Base-by-base conservation (phyloP, 2,888 invertebrate species). In the Rhyacophila evoluta region DNA sequence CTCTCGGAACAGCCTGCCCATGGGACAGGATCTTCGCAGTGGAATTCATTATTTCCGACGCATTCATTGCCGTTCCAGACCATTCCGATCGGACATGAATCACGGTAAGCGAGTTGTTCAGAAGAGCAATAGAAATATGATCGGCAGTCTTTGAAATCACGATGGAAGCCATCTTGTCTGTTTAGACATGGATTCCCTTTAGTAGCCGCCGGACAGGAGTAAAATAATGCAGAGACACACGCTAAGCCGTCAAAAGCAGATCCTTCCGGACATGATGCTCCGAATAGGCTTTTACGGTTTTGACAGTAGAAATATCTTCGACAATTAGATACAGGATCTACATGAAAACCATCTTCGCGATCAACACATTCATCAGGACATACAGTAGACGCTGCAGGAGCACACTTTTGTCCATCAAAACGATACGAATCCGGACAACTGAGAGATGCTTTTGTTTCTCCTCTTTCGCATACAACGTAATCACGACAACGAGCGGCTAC, bases 261-360 rank as follows among this genome's bases (percentile, higher is more conserved):
- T 1, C 88, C 90, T 10, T 88, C 86, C 67, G 91, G 89, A 83
- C 92, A 92, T 12, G 91, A 90, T 6, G 92, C 87, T 76, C 91
- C 88, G 4, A 90, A 87, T 68, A 89, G 88, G 33, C 90, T 90
- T 29, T 90, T 89, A 12, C 87, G 87, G 37, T 88, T 87, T 81
- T 89, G 88, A 84, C 92, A 92, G 83, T 89, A 92, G 84, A 90
- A 91, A 84, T 92, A 92, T 83, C 91, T 91, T 38, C 89, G 88
- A 83, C 92, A 92, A 28, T 89, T 89, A 15, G 91, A 87, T 6
- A 88, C 85, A 25, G 89, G 86, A 84, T 92, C 92, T 12, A 90
- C 88, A 84, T 92, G 91, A 28, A 92, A 91, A 0, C 92, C 92
- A 84, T 92, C 88, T 1, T 87, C 85, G 75, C 88, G 89, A 69